A percentile compares a stretch with the other conserved stretches of the same genome.
These are phyloP conservation scores for Mandrillus leucophaeus DNA, from an alignment of 2,113 vertebrate species.

Conservation along the genomic window DNA sequence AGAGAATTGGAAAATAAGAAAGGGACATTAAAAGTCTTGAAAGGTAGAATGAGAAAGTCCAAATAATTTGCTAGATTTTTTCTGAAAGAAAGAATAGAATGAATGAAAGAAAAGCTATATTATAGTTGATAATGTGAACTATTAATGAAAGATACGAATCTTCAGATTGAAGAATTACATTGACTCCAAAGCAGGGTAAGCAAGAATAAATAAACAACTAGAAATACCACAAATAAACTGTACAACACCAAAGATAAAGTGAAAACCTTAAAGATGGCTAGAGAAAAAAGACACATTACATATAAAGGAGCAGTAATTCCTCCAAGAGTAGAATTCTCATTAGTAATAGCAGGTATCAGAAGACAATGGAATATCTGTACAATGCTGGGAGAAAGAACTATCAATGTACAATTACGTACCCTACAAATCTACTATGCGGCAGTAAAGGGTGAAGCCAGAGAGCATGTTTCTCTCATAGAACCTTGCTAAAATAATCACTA, in stretches of 20 bases:
- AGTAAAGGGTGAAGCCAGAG: not conserved
- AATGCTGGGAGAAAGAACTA: not conserved
- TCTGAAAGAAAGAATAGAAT: not conserved
- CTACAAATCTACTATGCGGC: not conserved
- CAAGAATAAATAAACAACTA: not conserved
- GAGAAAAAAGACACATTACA: not conserved
- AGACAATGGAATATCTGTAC: not conserved
- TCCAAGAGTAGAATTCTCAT: not conserved
- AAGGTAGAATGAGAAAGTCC: not conserved
- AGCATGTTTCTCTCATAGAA: not conserved
- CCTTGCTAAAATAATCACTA: not conserved
- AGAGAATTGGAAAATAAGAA: conserved; percentile 5
- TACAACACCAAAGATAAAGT: not conserved
- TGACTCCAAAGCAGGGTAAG: not conserved
- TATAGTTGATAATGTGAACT: not conserved
- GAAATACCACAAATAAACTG: not conserved
- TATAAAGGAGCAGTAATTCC: not conserved
- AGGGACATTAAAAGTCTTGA: not conserved
- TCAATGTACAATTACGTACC: not conserved
- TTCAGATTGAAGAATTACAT: not conserved
- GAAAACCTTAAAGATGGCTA: not conserved
- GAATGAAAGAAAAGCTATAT: not conserved
- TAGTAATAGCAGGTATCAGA: not conserved
- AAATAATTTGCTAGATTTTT: not conserved
- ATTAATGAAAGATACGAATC: not conserved